phyloP scores from a whole-genome alignment of 2,888 invertebrate species.

The Sthenelais limicola region DNA sequence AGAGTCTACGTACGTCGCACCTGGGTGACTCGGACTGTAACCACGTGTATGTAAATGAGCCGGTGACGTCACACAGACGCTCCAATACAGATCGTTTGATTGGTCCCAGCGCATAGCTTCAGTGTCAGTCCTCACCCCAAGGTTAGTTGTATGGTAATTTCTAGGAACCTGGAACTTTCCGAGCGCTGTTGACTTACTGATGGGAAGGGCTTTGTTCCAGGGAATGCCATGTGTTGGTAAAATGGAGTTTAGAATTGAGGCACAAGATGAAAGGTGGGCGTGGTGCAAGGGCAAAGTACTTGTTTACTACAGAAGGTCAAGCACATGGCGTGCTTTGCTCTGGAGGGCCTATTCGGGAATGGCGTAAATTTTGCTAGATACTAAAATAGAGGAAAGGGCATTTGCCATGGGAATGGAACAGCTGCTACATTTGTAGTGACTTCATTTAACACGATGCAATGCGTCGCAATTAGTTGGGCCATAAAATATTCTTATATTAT shows the following conservation, averaged over 20 bases:
- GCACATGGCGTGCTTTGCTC: no score
- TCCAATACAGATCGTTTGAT: no score
- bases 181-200: background rate
- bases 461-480: no score
- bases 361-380: no score
- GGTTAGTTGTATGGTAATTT: conserved; percentile 33
- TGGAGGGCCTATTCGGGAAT: no score
- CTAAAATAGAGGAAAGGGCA: no score
- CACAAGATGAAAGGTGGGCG: background rate
- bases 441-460: no score
- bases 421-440: no score
- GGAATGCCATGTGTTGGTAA: background rate
- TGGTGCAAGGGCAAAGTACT: background rate
- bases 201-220: background rate
- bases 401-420: no score
- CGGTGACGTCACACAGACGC: conserved; percentile 6
- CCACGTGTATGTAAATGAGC: conserved; percentile 34
- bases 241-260: background rate
- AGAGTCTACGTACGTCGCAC: no score
- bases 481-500: no score
- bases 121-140: background rate
- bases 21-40: no score
- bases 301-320: background rate
- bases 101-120: conserved; percentile 9
- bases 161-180: conserved; percentile 14